phyloP scores from a whole-genome alignment of 2,888 invertebrate species.

The Steinernema scapterisci region DNA sequence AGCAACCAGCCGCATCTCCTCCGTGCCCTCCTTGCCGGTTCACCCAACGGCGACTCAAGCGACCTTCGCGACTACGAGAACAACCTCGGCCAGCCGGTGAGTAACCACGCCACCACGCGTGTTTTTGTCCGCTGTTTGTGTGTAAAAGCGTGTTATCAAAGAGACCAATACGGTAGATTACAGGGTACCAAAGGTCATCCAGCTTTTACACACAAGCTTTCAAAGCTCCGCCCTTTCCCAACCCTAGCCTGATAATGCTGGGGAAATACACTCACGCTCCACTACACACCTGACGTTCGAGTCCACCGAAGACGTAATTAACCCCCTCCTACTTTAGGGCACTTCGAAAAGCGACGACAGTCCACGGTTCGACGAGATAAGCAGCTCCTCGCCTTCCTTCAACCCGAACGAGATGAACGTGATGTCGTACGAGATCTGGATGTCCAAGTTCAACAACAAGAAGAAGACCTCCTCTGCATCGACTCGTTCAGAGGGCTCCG shows the following conservation, averaged over 20 bases:
- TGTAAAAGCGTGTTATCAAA: too few relatives aligned
- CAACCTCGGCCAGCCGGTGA: constrained; percentile 30
- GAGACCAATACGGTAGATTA: neutral
- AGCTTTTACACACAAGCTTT: neutral
- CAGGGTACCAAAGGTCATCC: neutral
- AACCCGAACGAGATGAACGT: constrained; percentile 19
- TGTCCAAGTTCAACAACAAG: neutral
- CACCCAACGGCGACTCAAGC: neutral
- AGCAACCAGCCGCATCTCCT: constrained; percentile 18
- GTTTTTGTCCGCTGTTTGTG: neutral
- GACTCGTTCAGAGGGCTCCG: neutral
- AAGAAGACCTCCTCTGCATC: constrained; percentile 8
- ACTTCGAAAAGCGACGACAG: constrained; percentile 24
- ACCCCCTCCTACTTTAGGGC: constrained; percentile 13
- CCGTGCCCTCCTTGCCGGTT: constrained; percentile 7
- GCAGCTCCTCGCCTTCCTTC: neutral
- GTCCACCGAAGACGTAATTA: neutral
- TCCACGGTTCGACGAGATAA: constrained; percentile 8
- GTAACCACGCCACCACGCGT: neutral
- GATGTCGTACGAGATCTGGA: constrained; percentile 22
- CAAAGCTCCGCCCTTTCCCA: constrained; percentile 3
- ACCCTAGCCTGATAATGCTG: neutral
- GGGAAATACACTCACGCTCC: constrained; percentile 1
- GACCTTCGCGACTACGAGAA: constrained; percentile 21
- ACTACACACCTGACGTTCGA: neutral